Evolutionary conservation across 2,888 invertebrate genomes (phyloP), one percentile per base, ranked within the genome.

Genomic region (Ypsolopha scabrella): DNA sequence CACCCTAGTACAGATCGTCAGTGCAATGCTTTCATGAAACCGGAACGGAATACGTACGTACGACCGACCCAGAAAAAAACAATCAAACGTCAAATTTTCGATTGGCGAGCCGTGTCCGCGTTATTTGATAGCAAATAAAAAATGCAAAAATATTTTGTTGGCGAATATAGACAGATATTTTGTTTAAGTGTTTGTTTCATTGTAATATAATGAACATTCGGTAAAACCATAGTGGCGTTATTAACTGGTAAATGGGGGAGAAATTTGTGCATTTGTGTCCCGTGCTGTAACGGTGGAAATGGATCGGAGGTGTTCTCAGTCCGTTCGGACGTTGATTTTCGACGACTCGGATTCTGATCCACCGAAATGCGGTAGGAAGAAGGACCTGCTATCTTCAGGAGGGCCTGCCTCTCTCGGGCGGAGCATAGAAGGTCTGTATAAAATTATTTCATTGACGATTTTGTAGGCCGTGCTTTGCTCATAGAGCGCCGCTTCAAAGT

Each of bases 311-410:
- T 88, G 90, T 63, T 89, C 89, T 53, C 89, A 93, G 77, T 92
- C 93, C 57, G 93, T 93, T 51, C 89, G 93, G 73, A 92, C 93
- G 60, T 88, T 94, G 63, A 88, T 92, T 63, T 94, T 93, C 71
- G 93, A 93, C 74, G 93, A 93, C 78, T 88, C 89, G 50, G 90
- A 91, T 68, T 82, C 88, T 53, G 90, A 90, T 62, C 70, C 65
- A 58, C 75, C 80, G 59, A 83, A 82, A 69, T 61, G 65, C 60
- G 77, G 68, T 48, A 77, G 70, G 73, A 85, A 80, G 60, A 83
- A 82, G 63, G 80, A 80, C 56, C 63, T 81, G 56, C 60, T 67
- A 49, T 67, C 77, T 52, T 67, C 78, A 52, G 78, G 65, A 56
- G 76, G 70, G 41, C 81, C 79, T 38, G 66, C 78, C 54, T 79